Evolutionary conservation across 2,113 vertebrate genomes (phyloP), one percentile per base, ranked within the genome.

Genomic region (Podarcis muralis): DNA sequence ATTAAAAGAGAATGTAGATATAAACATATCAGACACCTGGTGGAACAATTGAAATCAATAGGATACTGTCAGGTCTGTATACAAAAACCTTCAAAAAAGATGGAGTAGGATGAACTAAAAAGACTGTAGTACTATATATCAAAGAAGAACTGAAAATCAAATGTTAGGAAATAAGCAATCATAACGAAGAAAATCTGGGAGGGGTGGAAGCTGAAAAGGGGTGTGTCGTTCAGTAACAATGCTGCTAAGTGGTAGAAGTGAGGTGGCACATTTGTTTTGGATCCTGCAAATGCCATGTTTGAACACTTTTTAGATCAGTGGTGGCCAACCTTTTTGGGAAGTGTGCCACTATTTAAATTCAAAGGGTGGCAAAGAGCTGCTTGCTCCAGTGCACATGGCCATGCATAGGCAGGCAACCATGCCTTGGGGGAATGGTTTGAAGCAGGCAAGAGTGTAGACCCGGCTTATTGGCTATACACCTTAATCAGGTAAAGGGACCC

Each of bases 1-100:
- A 72, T 81, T 81, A 81, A 87, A 74, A 87, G 25, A 40, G 78
- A 81, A 74, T 74, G 79, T 74, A 40, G 25, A 65, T 75, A 82
- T 75, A 75, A 75, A 88, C 69, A 83, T 82, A 74, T 75, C 69
- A 65, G 80, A 75, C 57, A 75, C 79, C 69, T 88, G 85, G 62
- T 78, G 79, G 53, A 82, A 88, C 86, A 88, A 75, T 88, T 27
- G 25, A 43, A 43, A 62, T 74, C 35, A 82, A 74, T 75, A 87
- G 48, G 66, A 72, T 72, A 81, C 40, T 62, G 78, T 81, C 86
- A 87, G 86, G 35, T 87, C 32, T 87, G 25, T 59, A 32, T 65
- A 37, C 53, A 27, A 9, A 85, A 65, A 76, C 20, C 79, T 40
- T 71, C n/a, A 40, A 81, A 65, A 69, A 53, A n/a, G 65, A 23